Base-by-base conservation (phyloP, 2,797 vertebrate genomes). In the Dromococcyx pavoninus region DNA sequence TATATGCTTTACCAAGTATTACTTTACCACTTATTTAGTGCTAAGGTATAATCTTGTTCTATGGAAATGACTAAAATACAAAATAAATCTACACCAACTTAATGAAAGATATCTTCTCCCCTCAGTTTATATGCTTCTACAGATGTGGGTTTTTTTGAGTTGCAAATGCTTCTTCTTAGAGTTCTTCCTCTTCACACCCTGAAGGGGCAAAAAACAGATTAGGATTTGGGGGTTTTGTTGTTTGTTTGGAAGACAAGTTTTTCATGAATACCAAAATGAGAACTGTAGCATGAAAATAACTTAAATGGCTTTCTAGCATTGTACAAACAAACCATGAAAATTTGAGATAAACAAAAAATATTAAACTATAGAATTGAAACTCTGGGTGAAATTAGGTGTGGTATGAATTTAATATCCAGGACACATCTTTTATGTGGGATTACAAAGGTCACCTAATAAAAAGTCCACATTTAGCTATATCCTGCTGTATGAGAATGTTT, bases 341-440 rank as follows among this genome's bases (percentile, higher is more conserved):
- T 74, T 79, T 88, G 78, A 97, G 93, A 94, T 94, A 97, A 96
- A 96, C 96, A 88, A 93, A 96, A 96, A 97, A 95, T 85, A 89
- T 91, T 86, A 90, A 94, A 72, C 83, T 87, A 66, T 25, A 21
- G 72, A 93, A 93, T 85, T 88, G 78, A 82, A 62, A 91, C 25
- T 82, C 73, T n/a, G 62, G 67, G 74, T 93, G 48, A 94, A 97
- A 91, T 86, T 82, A 93, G 76, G 48, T 88, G 53, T 48, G 43
- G 64, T 67, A 54, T 92, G 35, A 93, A 84, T 91, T 95, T 93
- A 92, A 88, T 80, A 91, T 69, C 76, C 88, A 91, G 64, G 65
- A 74, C 50, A 70, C 18, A 86, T 67, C 43, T 88, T 87, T 39
- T 78, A 7, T 48, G 17, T 48, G 51, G 39, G 35, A 86, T 86